Evolutionary conservation across 2,113 vertebrate genomes (phyloP), one percentile per base, ranked within the genome.

Genomic region (Elanus axillaris): DNA sequence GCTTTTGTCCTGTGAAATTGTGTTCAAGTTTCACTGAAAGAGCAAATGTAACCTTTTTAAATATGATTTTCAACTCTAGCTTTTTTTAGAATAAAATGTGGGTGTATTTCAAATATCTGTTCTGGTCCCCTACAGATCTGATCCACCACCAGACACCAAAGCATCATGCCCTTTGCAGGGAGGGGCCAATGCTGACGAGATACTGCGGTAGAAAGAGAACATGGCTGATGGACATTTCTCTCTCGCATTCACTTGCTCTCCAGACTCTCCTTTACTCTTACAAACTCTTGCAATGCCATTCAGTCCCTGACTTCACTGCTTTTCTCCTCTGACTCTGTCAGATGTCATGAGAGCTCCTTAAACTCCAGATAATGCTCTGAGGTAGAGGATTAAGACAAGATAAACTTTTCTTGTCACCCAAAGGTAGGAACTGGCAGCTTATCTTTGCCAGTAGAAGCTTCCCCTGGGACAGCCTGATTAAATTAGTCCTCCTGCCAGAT

Each of bases 101-200:
- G 32, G 5, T 17, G 3, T 52, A 25, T 75, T 79, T 95, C 38
- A 34, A 47, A n/a, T 19, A 32, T 10, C 20, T 95, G 0, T 74
- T 80, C 45, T n/a, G n/a, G n/a, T n/a, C n/a, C n/a, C 4, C 13
- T 55, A 9, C 11, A 25, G 10, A 50, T 45, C 45, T 38, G 22
- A 53, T 58, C 31, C 13, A 38, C 26, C 7, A 64, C 5, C 55
- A 81, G 86, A 55, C 4, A 76, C 43, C 50, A 80, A 55, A 80
- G 36, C 3, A 0, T 6, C 6, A 5, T 9, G 8, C 10, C 21
- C 13, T 72, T 67, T 63, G 14, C 68, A 59, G 16, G 13, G 16
- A 42, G 12, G 6, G 10, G 7, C 12, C 0, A 0, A 36, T 38
- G 55, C 16, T 34, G 7, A 9, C 3, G 13, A 77, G 47, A 38